Base-by-base conservation (phyloP, 2,888 invertebrate genomes). In the Lithosia quadra region DNA sequence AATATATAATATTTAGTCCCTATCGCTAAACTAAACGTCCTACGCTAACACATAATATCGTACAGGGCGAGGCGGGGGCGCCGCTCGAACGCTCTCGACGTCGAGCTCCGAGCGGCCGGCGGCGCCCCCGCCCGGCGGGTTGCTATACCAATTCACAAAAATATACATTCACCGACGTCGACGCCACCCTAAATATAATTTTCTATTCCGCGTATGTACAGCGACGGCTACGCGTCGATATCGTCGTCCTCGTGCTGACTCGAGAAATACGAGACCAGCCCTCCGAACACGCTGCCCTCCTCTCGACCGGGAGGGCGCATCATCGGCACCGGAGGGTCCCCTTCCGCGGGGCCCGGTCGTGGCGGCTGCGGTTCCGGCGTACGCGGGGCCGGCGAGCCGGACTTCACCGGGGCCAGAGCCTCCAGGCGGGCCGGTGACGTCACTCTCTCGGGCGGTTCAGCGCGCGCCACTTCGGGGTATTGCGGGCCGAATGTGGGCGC, bases 191-290 rank as follows among this genome's bases (percentile, higher is more conserved):
- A 73, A 70, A 78, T 81, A 79, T 78, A 75, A 77, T 77, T 76
- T 72, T 75, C 76, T 81, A 80, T 74, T 63, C 72, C 72, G 69
- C 67, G 22, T 79, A 81, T 77, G 73, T 80, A 81, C 78, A 77
- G 66, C 57, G 33, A 28, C 58, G 43, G 67, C 85, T 91, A 93
- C 75, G 90, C 96, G 90, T 98, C 98, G 85, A 98, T 96, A 9
- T 49, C 49, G 91, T 98, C 98, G 88, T 98, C 98, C 89, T 98
- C 97, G 80, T 96, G 96, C 91, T 98, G 98, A 87, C 98, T 98
- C 81, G 98, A 98, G 92, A 98, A 98, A 93, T 98, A 98, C 89
- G 98, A 98, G 71, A 98, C 98, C 83, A 98, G 96, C 7, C 98
- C 98, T 55, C 98, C 98, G 90, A 98, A 98, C 87, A 98, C 98